A percentile compares a stretch with the other conserved stretches of the same genome.
These are phyloP conservation scores for Hyaena hyaena DNA, from an alignment of 2,113 vertebrate genomes.

Conservation along the genomic window DNA sequence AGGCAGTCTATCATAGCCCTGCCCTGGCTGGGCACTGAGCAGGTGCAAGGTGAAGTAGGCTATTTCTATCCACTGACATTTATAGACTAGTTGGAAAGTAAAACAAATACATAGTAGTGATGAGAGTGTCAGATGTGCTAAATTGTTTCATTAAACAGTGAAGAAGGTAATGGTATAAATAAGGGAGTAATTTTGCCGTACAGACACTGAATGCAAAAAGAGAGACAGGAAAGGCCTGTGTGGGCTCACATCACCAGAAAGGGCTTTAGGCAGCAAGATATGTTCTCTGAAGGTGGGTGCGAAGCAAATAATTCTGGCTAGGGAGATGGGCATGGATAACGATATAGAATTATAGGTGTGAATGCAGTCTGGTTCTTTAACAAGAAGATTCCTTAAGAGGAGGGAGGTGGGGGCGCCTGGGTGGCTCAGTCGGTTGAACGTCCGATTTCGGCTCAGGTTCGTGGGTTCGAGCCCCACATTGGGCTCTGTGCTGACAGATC, in stretches of 20 bases:
- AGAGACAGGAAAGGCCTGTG: neutral
- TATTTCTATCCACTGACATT: neutral
- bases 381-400: neutral
- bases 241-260: neutral
- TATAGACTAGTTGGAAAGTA: conserved; percentile 36
- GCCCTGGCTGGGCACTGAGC: neutral
- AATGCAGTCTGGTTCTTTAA: neutral
- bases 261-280: neutral
- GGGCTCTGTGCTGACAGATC: too few species aligned
- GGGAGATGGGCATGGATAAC: neutral
- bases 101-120: neutral
- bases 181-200: neutral
- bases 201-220: neutral
- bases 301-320: neutral
- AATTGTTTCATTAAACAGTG: neutral
- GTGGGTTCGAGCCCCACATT: too few species aligned
- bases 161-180: neutral
- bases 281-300: neutral
- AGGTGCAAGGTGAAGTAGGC: neutral
- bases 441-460: too few species aligned
- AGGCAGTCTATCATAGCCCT: neutral
- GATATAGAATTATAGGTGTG: neutral
- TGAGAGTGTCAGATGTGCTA: neutral
- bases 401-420: neutral
- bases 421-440: too few species aligned